These are phyloP conservation scores for Brachypteracias leptosomus DNA, from an alignment of 2,113 vertebrate genomes.

Conservation along the genomic window DNA sequence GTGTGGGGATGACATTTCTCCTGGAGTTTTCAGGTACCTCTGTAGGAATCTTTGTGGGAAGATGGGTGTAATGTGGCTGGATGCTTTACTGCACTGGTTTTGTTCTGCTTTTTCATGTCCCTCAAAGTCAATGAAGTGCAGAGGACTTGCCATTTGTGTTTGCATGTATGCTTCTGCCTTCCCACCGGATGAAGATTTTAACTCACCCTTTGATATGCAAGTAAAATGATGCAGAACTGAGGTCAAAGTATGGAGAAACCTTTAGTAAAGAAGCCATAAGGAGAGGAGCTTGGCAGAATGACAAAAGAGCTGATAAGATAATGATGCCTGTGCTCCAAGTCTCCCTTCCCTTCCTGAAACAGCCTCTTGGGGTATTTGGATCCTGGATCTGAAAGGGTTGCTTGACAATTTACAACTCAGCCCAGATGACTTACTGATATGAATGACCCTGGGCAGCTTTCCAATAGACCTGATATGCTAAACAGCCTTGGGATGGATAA, in stretches of 20 bases:
- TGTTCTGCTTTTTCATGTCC: not conserved
- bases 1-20: not conserved
- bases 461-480: not conserved
- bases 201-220: slow-evolving; percentile 2
- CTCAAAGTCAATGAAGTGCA: not conserved
- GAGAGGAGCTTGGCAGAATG: not conserved
- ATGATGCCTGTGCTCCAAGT: not conserved
- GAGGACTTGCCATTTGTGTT: not conserved
- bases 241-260: not conserved
- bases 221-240: not conserved
- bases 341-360: not conserved
- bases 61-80: not conserved
- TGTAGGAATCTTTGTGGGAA: not conserved
- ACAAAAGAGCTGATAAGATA: slow-evolving; percentile 6
- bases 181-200: not conserved
- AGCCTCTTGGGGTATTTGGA: not conserved
- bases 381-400: not conserved
- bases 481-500: not conserved
- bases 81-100: not conserved
- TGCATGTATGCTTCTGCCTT: not conserved
- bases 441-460: not conserved
- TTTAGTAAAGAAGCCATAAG: not conserved
- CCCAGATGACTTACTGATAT: not conserved
- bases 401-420: not conserved
- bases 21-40: not conserved